These are phyloP conservation scores for Heliothis subflexa DNA, from an alignment of 1,140 invertebrate species.

Conservation along the genomic window DNA sequence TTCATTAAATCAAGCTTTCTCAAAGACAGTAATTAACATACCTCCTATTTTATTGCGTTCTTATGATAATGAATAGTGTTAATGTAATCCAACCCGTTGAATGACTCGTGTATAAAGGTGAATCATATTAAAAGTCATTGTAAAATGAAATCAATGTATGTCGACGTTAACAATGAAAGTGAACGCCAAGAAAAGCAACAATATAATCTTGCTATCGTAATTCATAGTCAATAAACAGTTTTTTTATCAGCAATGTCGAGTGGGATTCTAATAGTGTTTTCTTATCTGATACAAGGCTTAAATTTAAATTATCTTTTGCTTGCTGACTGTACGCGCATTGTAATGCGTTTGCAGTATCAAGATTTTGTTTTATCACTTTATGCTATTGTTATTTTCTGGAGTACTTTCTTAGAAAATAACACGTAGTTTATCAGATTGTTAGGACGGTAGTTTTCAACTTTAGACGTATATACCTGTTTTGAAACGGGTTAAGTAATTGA, in stretches of 20 bases:
- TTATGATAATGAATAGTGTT: neutral
- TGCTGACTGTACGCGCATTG: slow-evolving; percentile 2
- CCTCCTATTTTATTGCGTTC: no score
- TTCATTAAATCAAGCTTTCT: no score
- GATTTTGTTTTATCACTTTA: neutral
- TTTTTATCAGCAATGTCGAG: slow-evolving; percentile 55
- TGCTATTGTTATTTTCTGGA: neutral
- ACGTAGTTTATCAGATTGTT: neutral
- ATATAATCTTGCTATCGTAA: slow-evolving; percentile 53
- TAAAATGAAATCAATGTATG: neutral
- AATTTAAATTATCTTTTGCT: slow-evolving; percentile 51
- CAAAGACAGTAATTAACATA: no score
- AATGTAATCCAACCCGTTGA: neutral
- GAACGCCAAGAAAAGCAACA: slow-evolving; percentile 12
- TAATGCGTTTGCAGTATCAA: slow-evolving; percentile 19
- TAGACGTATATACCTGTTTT: neutral
- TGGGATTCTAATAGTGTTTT: slow-evolving; percentile 51
- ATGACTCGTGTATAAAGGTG: slow-evolving; percentile 8
- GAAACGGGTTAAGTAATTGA: no score
- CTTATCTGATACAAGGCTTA: slow-evolving; percentile 56
- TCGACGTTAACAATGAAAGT: neutral
- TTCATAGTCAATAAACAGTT: slow-evolving; percentile 54
- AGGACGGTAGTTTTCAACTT: no score
- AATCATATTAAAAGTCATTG: neutral
- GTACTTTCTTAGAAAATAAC: neutral